Conservation (phyloP, 2,888 invertebrate genomes). For the Apeira syringaria region DNA sequence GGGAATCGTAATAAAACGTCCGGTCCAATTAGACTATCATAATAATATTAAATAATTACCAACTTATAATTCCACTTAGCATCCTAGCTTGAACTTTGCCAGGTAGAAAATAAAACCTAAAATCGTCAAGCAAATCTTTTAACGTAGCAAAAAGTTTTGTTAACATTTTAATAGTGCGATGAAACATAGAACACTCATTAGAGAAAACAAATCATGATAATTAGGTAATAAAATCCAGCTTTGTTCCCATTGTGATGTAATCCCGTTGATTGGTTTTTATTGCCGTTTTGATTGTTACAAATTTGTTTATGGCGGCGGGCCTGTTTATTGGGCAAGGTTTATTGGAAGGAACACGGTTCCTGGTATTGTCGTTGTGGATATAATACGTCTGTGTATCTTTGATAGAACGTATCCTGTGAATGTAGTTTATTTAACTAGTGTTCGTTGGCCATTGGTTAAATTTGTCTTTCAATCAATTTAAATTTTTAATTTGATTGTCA, state of each 20-base stretch:
- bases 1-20: slow-evolving; percentile 51
- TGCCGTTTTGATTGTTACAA: slow-evolving; percentile 71
- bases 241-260: slow-evolving; percentile 68
- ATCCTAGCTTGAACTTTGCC: slow-evolving; percentile 19
- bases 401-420: background rate
- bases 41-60: slow-evolving; percentile 58
- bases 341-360: slow-evolving; percentile 19
- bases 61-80: slow-evolving; percentile 18
- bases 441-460: too few species aligned
- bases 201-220: slow-evolving; percentile 79
- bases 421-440: too few species aligned
- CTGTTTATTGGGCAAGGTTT: slow-evolving; percentile 18
- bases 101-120: slow-evolving; percentile 20
- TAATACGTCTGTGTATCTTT: background rate
- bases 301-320: slow-evolving; percentile 64
- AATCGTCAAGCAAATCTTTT: slow-evolving; percentile 20
- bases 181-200: slow-evolving; percentile 66
- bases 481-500: too few species aligned
- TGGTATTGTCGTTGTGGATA: slow-evolving; percentile 16
- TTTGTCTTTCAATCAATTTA: too few species aligned
- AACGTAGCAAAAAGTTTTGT: slow-evolving; percentile 10
- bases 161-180: slow-evolving; percentile 50
- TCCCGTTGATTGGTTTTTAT: slow-evolving; percentile 70
- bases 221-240: slow-evolving; percentile 72
- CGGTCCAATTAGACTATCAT: slow-evolving; percentile 64